Evolutionary conservation across 1,140 invertebrate genomes (phyloP).

Genomic region (Sarcophaga peregrina): DNA sequence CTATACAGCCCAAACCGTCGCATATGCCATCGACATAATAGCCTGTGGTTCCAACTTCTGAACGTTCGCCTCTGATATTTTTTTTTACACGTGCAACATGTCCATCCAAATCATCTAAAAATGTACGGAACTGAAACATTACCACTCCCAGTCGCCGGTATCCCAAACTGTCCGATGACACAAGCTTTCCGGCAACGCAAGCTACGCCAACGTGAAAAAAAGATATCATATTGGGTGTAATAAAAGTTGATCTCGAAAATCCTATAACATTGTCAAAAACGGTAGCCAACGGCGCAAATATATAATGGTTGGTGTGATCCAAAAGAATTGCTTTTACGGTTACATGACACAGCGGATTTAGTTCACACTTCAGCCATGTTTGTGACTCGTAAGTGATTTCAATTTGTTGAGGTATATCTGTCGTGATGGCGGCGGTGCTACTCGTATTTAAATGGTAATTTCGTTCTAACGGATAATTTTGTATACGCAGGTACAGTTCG

Average conservation of each 20-base stretch:
- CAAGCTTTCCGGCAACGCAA: slow-evolving; percentile 74
- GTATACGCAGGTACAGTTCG: slow-evolving; percentile 71
- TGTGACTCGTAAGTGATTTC: slow-evolving; percentile 68
- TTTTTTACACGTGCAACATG: slow-evolving; percentile 78
- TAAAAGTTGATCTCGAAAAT: slow-evolving; percentile 73
- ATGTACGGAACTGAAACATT: slow-evolving; percentile 80
- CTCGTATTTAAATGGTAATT: slow-evolving; percentile 60
- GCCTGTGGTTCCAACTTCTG: slow-evolving; percentile 77
- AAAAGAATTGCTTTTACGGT: slow-evolving; percentile 81
- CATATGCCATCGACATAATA: slow-evolving; percentile 81
- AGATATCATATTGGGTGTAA: slow-evolving; percentile 83
- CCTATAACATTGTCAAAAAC: slow-evolving; percentile 73
- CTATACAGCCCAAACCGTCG: slow-evolving; percentile 78
- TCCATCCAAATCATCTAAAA: slow-evolving; percentile 83
- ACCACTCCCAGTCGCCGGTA: slow-evolving; percentile 76
- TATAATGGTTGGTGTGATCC: slow-evolving; percentile 81
- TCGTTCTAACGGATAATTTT: slow-evolving; percentile 70
- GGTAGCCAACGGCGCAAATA: slow-evolving; percentile 78
- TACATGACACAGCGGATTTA: slow-evolving; percentile 79
- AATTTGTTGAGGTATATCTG: slow-evolving; percentile 52
- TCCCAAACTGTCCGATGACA: slow-evolving; percentile 75
- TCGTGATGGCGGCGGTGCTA: slow-evolving; percentile 43
- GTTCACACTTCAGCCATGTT: slow-evolving; percentile 74
- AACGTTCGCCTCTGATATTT: slow-evolving; percentile 76
- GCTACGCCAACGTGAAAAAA: slow-evolving; percentile 80